Evolutionary conservation across 2,113 vertebrate genomes (phyloP), one percentile per base, ranked within the genome.

Genomic region (Vulpes ferrilata): DNA sequence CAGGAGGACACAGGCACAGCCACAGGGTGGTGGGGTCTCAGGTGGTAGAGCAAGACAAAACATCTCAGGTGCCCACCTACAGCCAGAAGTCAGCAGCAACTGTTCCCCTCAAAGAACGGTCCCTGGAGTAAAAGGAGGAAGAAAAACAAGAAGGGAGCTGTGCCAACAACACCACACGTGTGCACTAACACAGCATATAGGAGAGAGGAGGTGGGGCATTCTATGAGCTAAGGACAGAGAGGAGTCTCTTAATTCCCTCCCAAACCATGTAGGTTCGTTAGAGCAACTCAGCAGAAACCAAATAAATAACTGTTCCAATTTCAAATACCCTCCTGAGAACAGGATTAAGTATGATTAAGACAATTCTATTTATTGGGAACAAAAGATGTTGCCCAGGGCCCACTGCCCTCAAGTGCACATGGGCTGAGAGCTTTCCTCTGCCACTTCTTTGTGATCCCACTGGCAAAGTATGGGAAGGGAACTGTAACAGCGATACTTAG

Each of bases 281-380:
- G 89, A 78, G 65, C 89, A 78, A 53, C 87, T 67, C 92, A 85
- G 86, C 78, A 92, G 93, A 96, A 97, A 78, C 84, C 64, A 65
- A 90, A 96, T 88, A 71, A 81, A 98, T 71, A 60, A 87, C 53
- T 13, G 32, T 84, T 82, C 10, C 48, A 17, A 64, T 92, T 96
- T 88, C 51, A 91, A 90, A 88, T 32, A 35, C 71, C 59, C 65
- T 73, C 74, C 23, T 16, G 35, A 95, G 82, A 91, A 82, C 48
- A 82, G 90, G 86, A 95, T 92, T 97, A 84, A 93, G 74, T 74
- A 51, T 81, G 84, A 86, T 94, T 55, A 81, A 93, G 93, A 90
- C 59, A 69, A 55, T 91, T 79, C 60, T 78, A 32, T 78, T 88
- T 27, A 35, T 27, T 89, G 83, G 89, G 74, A 32, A 67, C 60